Evolutionary conservation across 2,888 invertebrate species (phyloP).

Genomic region (Seira musarum): DNA sequence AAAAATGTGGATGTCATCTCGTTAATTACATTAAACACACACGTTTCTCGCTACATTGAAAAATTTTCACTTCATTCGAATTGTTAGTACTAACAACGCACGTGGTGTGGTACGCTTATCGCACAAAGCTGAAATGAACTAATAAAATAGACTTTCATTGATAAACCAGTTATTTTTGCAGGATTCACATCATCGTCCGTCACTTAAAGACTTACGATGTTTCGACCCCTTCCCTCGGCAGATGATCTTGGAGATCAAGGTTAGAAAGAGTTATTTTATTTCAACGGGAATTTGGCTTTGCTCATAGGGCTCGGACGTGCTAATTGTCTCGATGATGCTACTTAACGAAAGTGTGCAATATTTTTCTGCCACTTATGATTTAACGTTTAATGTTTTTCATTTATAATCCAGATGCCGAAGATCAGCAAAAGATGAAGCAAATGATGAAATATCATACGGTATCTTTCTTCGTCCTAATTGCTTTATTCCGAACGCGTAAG

Average conservation of each 20-base stretch:
- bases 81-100: no score
- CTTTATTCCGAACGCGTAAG: conserved; percentile 53
- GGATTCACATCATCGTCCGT: no score
- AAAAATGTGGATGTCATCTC: no score
- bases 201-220: conserved; percentile 34
- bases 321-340: background rate
- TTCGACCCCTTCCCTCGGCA: conserved; percentile 29
- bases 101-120: no score
- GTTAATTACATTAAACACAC: no score
- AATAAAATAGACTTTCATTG: no score
- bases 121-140: no score
- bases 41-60: no score
- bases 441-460: conserved; percentile 53
- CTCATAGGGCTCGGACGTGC: background rate
- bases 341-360: background rate
- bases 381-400: background rate
- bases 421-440: conserved; percentile 57
- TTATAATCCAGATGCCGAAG: conserved; percentile 48
- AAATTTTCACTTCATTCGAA: no score
- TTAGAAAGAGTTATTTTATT: background rate
- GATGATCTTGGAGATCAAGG: conserved; percentile 27
- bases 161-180: no score
- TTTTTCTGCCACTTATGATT: background rate
- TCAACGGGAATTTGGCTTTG: no score
- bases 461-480: conserved; percentile 58